phyloP scores from a whole-genome alignment of 2,888 invertebrate species.

The Cephus nigrinus region DNA sequence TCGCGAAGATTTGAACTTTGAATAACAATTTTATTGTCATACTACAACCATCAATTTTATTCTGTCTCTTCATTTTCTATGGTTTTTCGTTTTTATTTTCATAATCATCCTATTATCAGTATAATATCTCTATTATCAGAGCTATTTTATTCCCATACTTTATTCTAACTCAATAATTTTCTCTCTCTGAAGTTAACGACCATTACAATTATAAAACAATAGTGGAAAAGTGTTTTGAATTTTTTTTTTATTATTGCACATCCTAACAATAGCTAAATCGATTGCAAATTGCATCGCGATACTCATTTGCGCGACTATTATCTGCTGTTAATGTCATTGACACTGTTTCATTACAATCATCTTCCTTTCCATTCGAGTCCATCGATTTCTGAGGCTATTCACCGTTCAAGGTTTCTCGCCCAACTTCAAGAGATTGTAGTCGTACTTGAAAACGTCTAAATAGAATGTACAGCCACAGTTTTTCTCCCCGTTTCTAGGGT shows the following conservation, averaged over 20 bases:
- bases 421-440: constrained; percentile 17
- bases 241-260: neutral
- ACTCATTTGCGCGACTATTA: neutral
- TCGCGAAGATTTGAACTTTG: too few species aligned
- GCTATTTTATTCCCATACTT: neutral
- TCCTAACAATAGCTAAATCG: neutral
- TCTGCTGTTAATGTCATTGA: neutral
- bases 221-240: neutral
- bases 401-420: constrained; percentile 4
- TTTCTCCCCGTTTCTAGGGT: neutral
- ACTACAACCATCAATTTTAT: neutral
- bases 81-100: neutral
- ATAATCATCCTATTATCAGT: too few species aligned
- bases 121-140: neutral
- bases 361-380: constrained; percentile 8
- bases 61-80: neutral
- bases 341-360: neutral
- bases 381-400: neutral
- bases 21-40: neutral
- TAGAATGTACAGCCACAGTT: neutral
- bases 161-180: neutral
- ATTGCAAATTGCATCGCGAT: neutral
- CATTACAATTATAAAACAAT: neutral
- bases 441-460: constrained; percentile 17
- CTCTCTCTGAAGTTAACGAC: neutral